phyloP scores from a whole-genome alignment of 2,113 vertebrate species.

The Sceloporus tristichus region DNA sequence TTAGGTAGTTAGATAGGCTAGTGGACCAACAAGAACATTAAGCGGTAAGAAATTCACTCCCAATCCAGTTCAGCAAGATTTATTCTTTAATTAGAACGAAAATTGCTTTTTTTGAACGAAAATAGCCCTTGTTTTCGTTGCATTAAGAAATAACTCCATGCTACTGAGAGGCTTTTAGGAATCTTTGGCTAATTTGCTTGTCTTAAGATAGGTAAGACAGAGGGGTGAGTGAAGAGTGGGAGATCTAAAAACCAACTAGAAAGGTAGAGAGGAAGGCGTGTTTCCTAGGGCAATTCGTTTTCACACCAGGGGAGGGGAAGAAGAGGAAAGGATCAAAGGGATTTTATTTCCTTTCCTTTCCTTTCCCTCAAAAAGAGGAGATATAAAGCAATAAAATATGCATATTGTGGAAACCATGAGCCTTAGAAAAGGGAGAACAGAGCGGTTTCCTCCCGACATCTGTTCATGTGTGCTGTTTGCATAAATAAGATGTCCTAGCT shows the following conservation, averaged over 20 bases:
- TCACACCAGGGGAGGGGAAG: constrained; percentile 66
- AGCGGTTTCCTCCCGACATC: not conserved
- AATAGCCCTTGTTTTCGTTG: not conserved
- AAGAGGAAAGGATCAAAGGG: constrained; percentile 81
- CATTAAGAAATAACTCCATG: not conserved
- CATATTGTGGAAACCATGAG: constrained; percentile 71
- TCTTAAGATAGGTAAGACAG: constrained; percentile 48
- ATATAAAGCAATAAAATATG: constrained; percentile 88
- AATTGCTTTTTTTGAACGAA: not conserved
- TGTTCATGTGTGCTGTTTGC: not conserved
- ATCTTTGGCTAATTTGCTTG: constrained; percentile 36
- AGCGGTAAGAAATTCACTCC: not conserved
- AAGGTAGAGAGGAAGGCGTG: constrained; percentile 75
- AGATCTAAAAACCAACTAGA: constrained; percentile 77
- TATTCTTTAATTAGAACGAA: constrained; percentile 3
- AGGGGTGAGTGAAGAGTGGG: constrained; percentile 46
- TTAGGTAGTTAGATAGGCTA: not conserved
- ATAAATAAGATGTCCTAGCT: not conserved
- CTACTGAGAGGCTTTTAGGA: constrained; percentile 8
- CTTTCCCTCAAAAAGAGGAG: constrained; percentile 66
- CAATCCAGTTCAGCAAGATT: not conserved
- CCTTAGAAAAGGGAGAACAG: constrained; percentile 68
- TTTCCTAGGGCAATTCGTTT: not conserved
- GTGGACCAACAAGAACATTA: not conserved
- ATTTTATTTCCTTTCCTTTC: constrained; percentile 75